phyloP scores from a whole-genome alignment of 2,113 vertebrate species.

The Vombatus ursinus region DNA sequence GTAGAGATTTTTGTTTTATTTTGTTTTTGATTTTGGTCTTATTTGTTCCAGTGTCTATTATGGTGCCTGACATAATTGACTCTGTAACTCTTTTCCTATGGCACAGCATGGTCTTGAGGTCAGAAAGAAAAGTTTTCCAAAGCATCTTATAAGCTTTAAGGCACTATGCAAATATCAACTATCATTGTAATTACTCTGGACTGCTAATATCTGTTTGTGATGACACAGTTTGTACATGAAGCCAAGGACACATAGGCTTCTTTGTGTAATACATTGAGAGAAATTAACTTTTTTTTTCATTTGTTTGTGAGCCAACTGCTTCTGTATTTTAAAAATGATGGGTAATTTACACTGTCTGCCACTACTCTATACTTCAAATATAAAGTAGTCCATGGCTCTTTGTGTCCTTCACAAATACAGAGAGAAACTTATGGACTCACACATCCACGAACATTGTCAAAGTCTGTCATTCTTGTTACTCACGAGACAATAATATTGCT shows the following conservation, averaged over 20 bases:
- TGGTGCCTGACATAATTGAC: background rate
- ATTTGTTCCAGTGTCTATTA: background rate
- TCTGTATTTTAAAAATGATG: conserved; percentile 9
- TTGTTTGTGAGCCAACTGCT: conserved; percentile 23
- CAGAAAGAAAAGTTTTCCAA: background rate
- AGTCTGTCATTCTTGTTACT: conserved; percentile 44
- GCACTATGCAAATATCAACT: background rate
- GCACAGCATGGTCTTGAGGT: background rate
- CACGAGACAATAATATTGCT: conserved; percentile 58
- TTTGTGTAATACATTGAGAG: conserved; percentile 11
- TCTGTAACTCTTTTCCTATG: background rate
- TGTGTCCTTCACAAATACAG: conserved; percentile 40
- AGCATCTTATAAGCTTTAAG: background rate
- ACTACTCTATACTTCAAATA: conserved; percentile 33
- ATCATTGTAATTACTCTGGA: background rate
- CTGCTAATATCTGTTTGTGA: background rate
- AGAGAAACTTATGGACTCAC: background rate
- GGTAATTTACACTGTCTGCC: conserved; percentile 14
- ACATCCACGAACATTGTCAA: conserved; percentile 30
- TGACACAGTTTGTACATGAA: background rate
- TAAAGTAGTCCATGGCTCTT: conserved; percentile 17
- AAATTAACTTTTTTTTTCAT: conserved; percentile 8
- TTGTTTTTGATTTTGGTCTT: background rate
- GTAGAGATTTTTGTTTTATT: background rate
- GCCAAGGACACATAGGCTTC: background rate